Base-by-base conservation (phyloP, 2,113 vertebrate genomes). In the Xiphophorus hellerii region DNA sequence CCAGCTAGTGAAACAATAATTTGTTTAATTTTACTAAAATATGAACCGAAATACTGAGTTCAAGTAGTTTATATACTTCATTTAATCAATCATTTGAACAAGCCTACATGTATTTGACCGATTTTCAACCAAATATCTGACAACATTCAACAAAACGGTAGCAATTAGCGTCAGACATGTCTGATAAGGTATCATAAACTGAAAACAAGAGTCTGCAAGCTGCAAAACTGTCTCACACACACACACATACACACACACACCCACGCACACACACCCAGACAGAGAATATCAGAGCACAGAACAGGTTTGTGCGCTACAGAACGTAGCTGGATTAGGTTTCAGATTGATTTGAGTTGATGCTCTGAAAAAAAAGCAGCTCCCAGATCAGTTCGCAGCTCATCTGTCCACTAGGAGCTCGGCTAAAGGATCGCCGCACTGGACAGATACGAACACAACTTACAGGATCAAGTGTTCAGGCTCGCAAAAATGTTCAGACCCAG, bases 301-400 rank as follows among this genome's bases (percentile, higher is more conserved):
- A 69, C 29, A 69, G 71, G 62, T 76, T 83, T 82, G n/a, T 76
- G 64, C 65, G 69, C 65, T 62, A 73, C 72, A 82, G 67, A 82
- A 81, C 73, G 66, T 39, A 73, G 73, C 64, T 78, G 64, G 73
- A 83, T 87, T 85, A 85, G 72, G 87, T 90, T 88, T 81, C 79
- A 84, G 85, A 89, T 88, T 88, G 84, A 91, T 86, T 74, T 51
- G 54, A 77, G 66, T 74, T 37, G 51, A 77, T 71, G 78, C 82
- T 74, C 61, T 71, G 63, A 75, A 69, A 35, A 35, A 7, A 33
- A 10, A 35, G 77, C 27, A 72, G 44, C 72, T 44, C 62, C 62
- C 60, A 48, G 78, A 89, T 89, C 89, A 84, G 84, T 84, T 87
- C 84, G 74, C 77, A 87, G 42, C 61, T 78, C 81, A 78, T 78